These are phyloP conservation scores for Pocillopora meandrina DNA, from an alignment of 92 coral and sea anemone genomes.

Conservation along the genomic window DNA sequence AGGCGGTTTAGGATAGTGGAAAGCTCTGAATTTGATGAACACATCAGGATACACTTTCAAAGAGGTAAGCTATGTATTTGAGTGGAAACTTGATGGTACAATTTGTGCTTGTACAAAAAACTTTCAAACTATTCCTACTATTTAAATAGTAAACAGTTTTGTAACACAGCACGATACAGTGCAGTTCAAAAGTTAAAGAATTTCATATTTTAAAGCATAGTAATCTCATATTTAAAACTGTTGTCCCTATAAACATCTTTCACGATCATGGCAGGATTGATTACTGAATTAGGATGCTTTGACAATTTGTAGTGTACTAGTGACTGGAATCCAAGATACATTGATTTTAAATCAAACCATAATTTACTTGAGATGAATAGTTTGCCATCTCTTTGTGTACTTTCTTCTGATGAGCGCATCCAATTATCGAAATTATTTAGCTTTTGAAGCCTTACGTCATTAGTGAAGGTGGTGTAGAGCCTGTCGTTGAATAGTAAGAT, in stretches of 20 bases:
- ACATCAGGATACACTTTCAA: not conserved
- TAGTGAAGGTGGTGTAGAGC: conserved; percentile 23
- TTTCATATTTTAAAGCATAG: no score
- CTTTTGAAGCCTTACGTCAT: conserved; percentile 26
- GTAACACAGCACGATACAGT: no score
- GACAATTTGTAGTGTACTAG: conserved; percentile 40
- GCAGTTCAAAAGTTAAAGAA: no score
- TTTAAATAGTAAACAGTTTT: no score
- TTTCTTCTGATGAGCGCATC: conserved; percentile 17
- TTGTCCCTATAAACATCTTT: no score
- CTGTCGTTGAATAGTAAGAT: conserved; percentile 44
- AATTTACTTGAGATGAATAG: conserved; percentile 42
- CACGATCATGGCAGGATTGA: conserved; percentile 53
- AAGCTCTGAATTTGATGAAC: conserved; percentile 10
- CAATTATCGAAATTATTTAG: conserved; percentile 21
- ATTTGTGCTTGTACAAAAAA: not conserved
- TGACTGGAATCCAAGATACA: conserved; percentile 51
- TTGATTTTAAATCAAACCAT: conserved; percentile 50
- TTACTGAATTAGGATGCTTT: conserved; percentile 31
- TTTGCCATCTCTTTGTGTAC: not conserved
- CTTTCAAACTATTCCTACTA: no score
- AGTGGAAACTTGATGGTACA: no score
- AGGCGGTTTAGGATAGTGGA: conserved; percentile 7
- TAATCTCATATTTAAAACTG: not conserved
- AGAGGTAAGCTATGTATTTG: conserved; percentile 2